phyloP scores from a whole-genome alignment of 2,888 invertebrate genomes.

The Notodonta ziczac region DNA sequence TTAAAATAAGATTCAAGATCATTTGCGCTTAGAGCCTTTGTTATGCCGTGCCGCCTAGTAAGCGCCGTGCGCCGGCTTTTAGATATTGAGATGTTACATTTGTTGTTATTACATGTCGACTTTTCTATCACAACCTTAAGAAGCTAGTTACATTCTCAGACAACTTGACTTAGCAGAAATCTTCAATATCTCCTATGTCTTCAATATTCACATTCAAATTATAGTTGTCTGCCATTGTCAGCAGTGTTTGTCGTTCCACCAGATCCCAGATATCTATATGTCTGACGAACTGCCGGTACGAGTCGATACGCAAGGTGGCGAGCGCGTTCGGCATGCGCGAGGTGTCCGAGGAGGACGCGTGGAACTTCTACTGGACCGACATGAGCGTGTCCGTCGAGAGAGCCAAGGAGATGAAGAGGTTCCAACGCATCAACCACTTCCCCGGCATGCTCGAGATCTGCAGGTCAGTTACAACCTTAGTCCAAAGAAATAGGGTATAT shows the following conservation, averaged over 20 bases:
- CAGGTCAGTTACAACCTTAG: constrained; percentile 50
- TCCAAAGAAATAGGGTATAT: too few relatives aligned
- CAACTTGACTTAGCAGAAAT: too few relatives aligned
- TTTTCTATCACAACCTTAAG: too few relatives aligned
- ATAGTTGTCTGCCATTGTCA: constrained; percentile 1
- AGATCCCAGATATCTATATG: constrained; percentile 86
- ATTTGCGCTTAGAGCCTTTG: too few relatives aligned
- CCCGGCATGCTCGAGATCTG: constrained; percentile 96
- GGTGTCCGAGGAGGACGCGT: constrained; percentile 91
- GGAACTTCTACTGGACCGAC: constrained; percentile 97
- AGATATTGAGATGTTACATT: too few relatives aligned
- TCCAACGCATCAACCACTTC: constrained; percentile 96
- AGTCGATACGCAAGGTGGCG: constrained; percentile 89
- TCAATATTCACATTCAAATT: too few relatives aligned
- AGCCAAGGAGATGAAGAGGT: constrained; percentile 96
- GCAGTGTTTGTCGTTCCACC: constrained; percentile 11
- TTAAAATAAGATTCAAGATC: too few relatives aligned
- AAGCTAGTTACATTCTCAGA: too few relatives aligned
- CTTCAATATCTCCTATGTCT: too few relatives aligned
- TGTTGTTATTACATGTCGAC: too few relatives aligned
- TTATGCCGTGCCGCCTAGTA: too few relatives aligned
- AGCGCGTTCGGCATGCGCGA: constrained; percentile 90
- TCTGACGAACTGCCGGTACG: constrained; percentile 89
- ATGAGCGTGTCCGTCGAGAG: constrained; percentile 93
- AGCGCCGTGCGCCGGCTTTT: too few relatives aligned